A percentile compares a stretch with the other conserved stretches of the same genome.
phyloP scores from a whole-genome alignment of 2,888 invertebrate species.

The Morpho achilles region DNA sequence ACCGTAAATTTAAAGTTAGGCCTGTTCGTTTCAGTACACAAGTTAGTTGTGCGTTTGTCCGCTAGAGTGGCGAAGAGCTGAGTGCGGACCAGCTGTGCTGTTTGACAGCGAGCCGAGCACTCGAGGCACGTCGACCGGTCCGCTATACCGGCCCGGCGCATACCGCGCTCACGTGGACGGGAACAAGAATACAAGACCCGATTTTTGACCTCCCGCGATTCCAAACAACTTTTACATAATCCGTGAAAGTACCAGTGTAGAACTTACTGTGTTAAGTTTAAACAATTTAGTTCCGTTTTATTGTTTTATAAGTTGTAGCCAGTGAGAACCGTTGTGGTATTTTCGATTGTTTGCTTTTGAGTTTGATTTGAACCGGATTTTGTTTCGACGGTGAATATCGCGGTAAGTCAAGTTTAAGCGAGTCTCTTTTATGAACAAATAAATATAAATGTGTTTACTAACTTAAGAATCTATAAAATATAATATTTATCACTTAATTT shows the following conservation, averaged over 20 bases:
- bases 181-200: slow-evolving; percentile 38
- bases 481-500: too few relatives aligned
- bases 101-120: slow-evolving; percentile 58
- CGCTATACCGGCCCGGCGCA: slow-evolving; percentile 36
- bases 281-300: slow-evolving; percentile 48
- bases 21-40: slow-evolving; percentile 37
- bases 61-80: slow-evolving; percentile 62
- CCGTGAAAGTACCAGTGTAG: slow-evolving; percentile 41
- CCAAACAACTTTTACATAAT: slow-evolving; percentile 49
- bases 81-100: slow-evolving; percentile 37
- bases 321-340: slow-evolving; percentile 59
- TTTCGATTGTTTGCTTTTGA: slow-evolving; percentile 54
- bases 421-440: too few relatives aligned
- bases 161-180: slow-evolving; percentile 56
- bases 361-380: slow-evolving; percentile 50
- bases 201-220: slow-evolving; percentile 53
- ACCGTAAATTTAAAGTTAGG: slow-evolving; percentile 32
- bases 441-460: too few relatives aligned
- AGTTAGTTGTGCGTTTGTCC: slow-evolving; percentile 64
- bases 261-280: slow-evolving; percentile 38
- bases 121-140: slow-evolving; percentile 53
- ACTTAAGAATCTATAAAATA: too few relatives aligned
- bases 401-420: slow-evolving; percentile 21
- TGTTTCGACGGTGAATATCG: slow-evolving; percentile 23
- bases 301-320: slow-evolving; percentile 59